phyloP scores from a whole-genome alignment of 2,888 invertebrate species.

The Polymixis lichenea region DNA sequence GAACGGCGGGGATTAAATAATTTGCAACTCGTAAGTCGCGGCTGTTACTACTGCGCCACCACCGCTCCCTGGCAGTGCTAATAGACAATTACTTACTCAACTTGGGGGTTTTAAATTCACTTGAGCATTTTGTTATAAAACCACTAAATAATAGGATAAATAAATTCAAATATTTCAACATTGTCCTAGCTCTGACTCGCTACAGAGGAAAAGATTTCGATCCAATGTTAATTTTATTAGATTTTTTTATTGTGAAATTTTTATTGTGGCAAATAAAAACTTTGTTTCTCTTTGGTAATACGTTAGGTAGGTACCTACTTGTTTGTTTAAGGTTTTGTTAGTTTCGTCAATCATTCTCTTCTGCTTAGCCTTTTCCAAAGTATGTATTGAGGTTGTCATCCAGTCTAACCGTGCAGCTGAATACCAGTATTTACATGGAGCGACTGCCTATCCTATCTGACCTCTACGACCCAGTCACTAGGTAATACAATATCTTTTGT shows the following conservation, averaged over 20 bases:
- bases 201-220: conserved; percentile 9
- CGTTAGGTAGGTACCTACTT: neutral
- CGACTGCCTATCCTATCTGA: no score
- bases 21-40: no score
- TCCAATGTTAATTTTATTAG: conserved; percentile 41
- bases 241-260: conserved; percentile 35
- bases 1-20: no score
- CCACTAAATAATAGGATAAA: conserved; percentile 25
- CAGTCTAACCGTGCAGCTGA: no score
- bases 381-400: no score
- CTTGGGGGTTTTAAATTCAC: neutral
- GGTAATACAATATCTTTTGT: no score
- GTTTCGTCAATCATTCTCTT: neutral
- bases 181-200: neutral
- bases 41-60: no score
- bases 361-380: no score
- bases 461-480: no score
- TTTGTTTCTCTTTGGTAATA: conserved; percentile 3
- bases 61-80: no score
- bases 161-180: conserved; percentile 39
- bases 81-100: neutral
- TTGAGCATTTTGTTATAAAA: conserved; percentile 28
- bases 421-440: no score
- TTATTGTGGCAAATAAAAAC: conserved; percentile 53
- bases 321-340: neutral